phyloP scores from a whole-genome alignment of 2,888 invertebrate species.

The Horisme vitalbata region DNA sequence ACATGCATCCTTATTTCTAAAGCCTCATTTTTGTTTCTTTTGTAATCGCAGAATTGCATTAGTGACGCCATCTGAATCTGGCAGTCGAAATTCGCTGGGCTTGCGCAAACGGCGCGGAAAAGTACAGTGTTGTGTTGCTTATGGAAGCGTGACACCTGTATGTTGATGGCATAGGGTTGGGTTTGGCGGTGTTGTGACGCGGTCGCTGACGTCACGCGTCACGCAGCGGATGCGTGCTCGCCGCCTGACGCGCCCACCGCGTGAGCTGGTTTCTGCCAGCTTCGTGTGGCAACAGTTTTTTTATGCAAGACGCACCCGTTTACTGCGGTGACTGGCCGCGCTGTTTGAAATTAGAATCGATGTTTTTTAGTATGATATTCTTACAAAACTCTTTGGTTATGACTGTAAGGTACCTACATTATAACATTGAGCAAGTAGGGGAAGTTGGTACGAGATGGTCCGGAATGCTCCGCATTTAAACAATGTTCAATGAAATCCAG shows the following conservation, averaged over 20 bases:
- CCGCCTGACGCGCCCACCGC: slow-evolving; percentile 63
- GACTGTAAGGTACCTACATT: background rate
- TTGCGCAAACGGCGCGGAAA: slow-evolving; percentile 27
- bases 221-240: slow-evolving; percentile 59
- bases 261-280: slow-evolving; percentile 32
- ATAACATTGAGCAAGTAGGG: too few species aligned
- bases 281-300: slow-evolving; percentile 34
- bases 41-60: background rate
- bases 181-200: slow-evolving; percentile 54
- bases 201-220: slow-evolving; percentile 64
- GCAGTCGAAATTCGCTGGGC: slow-evolving; percentile 32
- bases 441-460: too few species aligned
- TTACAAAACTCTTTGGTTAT: too few species aligned
- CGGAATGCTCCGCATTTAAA: too few species aligned
- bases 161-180: slow-evolving; percentile 44
- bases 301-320: slow-evolving; percentile 32
- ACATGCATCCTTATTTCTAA: slow-evolving; percentile 11
- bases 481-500: too few species aligned
- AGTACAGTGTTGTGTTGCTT: slow-evolving; percentile 30
- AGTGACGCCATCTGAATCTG: slow-evolving; percentile 2
- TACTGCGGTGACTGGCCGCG: slow-evolving; percentile 31
- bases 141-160: slow-evolving; percentile 32
- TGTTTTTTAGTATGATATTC: too few species aligned
- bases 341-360: slow-evolving; percentile 26
- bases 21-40: background rate